Evolutionary conservation across 1,140 invertebrate species (phyloP), one percentile per base, ranked within the genome.

Genomic region (Penaeus japonicus): DNA sequence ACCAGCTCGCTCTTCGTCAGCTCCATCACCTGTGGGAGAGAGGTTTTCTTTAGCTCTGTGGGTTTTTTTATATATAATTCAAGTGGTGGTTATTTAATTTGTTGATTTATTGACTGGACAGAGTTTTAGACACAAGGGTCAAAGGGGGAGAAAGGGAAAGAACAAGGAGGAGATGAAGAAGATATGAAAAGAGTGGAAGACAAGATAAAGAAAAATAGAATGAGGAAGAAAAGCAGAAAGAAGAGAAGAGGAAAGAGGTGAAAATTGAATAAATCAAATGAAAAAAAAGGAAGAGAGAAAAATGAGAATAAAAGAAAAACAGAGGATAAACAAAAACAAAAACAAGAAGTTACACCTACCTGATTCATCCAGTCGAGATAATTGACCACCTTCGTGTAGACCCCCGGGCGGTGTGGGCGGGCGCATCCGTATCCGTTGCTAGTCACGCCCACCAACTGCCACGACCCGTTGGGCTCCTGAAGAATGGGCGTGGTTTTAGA

Each of bases 401-500:
- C 96, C n/a, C 96, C 96, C 12, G 96, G 95, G 92, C 96, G 95
- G 84, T 94, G 93, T 47, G 95, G 94, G 87, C 95, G 93, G 2
- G 94, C 97, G 92, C 97, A 97, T 10, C 96, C 96, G 91, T 96
- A 94, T 3, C 97, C 97, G 93, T 98, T 97, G 24, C 96, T 92
- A 5, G 92, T 92, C 4, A 92, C 91, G 4, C 92, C 92, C 0
- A 92, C 80, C 27, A 93, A 70, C 59, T 91, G 62, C 92, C 92
- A 92, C 18, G 89, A 85, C 39, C 92, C 92, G 70, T 91, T 89
- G 27, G 89, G 59, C 55, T 91, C 90, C 84, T 91, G 91, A 0
- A 80, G 18, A 1, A 53, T 2, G 27, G 53, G 54, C 22, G 32
- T 7, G 54, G 35, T 22, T 20, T 4, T 27, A 2, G 39, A 15